phyloP scores from a whole-genome alignment of 1,140 invertebrate genomes.

The Scaptomyza montana region DNA sequence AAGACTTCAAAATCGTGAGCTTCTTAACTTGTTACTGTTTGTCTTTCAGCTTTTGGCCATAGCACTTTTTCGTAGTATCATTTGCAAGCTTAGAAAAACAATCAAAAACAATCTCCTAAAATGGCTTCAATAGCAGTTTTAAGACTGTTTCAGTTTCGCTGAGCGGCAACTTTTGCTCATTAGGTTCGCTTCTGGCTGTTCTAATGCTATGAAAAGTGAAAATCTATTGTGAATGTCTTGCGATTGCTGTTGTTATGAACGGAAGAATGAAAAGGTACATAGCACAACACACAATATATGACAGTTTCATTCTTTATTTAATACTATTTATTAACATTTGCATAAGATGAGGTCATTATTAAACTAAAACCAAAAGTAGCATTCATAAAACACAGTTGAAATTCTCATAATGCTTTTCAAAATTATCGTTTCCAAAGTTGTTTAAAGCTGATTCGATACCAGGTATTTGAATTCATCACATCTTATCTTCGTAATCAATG shows the following conservation, averaged over 20 bases:
- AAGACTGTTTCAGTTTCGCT: conserved; percentile 50
- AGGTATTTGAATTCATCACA: too few relatives aligned
- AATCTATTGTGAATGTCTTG: conserved; percentile 14
- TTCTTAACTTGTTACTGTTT: conserved; percentile 62
- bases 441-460: too few relatives aligned
- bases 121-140: conserved; percentile 30
- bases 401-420: not conserved
- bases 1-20: conserved; percentile 55
- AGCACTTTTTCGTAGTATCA: conserved; percentile 43
- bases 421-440: not conserved
- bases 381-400: too few relatives aligned
- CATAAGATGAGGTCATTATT: conserved; percentile 9
- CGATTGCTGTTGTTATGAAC: conserved; percentile 13
- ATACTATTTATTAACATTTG: not conserved
- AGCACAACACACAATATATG: not conserved
- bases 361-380: conserved; percentile 8
- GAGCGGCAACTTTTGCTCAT: conserved; percentile 47
- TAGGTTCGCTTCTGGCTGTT: conserved; percentile 37
- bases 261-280: conserved; percentile 8
- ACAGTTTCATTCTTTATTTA: not conserved
- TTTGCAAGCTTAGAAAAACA: conserved; percentile 24
- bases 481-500: too few relatives aligned
- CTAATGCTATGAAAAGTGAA: conserved; percentile 51
- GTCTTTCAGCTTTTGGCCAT: conserved; percentile 49
- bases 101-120: conserved; percentile 30